phyloP scores from a whole-genome alignment of 1,140 invertebrate species.

The Vanessa tameamea region DNA sequence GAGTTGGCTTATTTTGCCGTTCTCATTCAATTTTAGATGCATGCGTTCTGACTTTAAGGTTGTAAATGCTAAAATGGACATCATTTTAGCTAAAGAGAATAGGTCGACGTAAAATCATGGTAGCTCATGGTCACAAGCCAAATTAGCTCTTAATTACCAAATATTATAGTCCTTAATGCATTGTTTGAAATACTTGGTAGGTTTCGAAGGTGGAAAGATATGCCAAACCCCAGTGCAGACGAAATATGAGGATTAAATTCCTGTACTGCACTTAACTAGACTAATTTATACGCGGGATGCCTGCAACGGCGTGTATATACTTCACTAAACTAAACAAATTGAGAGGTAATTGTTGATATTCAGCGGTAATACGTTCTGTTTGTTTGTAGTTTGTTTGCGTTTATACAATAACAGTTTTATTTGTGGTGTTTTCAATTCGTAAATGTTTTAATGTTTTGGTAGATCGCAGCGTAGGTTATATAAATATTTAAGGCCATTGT shows the following conservation, averaged over 20 bases:
- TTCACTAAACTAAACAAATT: slow-evolving; percentile 75
- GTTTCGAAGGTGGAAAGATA: slow-evolving; percentile 71
- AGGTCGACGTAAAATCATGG: slow-evolving; percentile 23
- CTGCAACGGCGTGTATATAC: slow-evolving; percentile 55
- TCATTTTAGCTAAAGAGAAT: slow-evolving; percentile 16
- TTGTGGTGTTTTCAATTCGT: background rate
- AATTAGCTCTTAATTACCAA: slow-evolving; percentile 39
- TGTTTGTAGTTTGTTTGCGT: slow-evolving; percentile 27
- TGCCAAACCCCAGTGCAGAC: slow-evolving; percentile 70
- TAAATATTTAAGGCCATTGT: background rate
- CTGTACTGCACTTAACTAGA: slow-evolving; percentile 76
- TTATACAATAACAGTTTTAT: slow-evolving; percentile 15
- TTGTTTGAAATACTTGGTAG: slow-evolving; percentile 43
- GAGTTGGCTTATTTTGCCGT: slow-evolving; percentile 9
- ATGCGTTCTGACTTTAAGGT: slow-evolving; percentile 32
- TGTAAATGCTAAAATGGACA: slow-evolving; percentile 27
- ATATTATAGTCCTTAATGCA: slow-evolving; percentile 50
- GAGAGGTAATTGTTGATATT: slow-evolving; percentile 71
- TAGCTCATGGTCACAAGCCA: slow-evolving; percentile 31
- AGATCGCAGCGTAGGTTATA: background rate
- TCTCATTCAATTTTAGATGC: slow-evolving; percentile 34
- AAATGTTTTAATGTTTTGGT: background rate
- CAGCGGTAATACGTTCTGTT: slow-evolving; percentile 54
- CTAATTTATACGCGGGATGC: slow-evolving; percentile 74
- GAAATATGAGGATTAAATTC: slow-evolving; percentile 81